Evolutionary conservation across 2,113 vertebrate genomes (phyloP), one percentile per base, ranked within the genome.

Genomic region (Brachypodius melanocephalos): DNA sequence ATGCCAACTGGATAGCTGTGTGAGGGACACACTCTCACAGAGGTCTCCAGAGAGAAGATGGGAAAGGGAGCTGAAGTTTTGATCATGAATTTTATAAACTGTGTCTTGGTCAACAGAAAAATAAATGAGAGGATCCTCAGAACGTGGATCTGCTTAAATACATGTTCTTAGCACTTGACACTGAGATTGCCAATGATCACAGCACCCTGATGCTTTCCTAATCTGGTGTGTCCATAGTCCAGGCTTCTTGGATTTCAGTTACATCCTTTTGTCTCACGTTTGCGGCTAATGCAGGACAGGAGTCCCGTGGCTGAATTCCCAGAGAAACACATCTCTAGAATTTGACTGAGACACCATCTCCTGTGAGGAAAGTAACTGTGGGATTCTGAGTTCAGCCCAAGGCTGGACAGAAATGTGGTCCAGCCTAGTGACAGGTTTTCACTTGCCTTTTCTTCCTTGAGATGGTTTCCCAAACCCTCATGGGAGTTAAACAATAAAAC

Each of bases 181-280:
- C 54, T 22, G 89, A 93, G 69, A 79, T 78, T 65, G 77, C 42
- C 80, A 46, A 79, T 32, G 89, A 68, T 79, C 69, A 83, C 91
- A 76, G 62, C 34, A 57, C 54, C n/a, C 46, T 66, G 58, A 82
- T 78, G 69, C 66, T 89, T 72, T 87, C 57, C 31, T 82, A 88
- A 63, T 77, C 83, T 59, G 54, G n/a, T 8, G 1, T 58, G 71
- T 90, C 89, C 28, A 10, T 29, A 85, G 45, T 45, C 65, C 62
- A 76, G 69, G 49, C 77, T 93, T 85, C 91, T 88, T 79, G 51
- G 42, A 46, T 94, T 94, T 91, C 86, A 42, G 10, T 91, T 78
- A 29, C 11, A 86, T 69, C 55, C 54, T 72, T 89, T 72, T 67
- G 55, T 85, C 38, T 87, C 38, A 7, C 25, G 19, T 31, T 75